These are phyloP conservation scores for Dioctria rufipes DNA, from an alignment of 2,888 invertebrate species.

Conservation along the genomic window DNA sequence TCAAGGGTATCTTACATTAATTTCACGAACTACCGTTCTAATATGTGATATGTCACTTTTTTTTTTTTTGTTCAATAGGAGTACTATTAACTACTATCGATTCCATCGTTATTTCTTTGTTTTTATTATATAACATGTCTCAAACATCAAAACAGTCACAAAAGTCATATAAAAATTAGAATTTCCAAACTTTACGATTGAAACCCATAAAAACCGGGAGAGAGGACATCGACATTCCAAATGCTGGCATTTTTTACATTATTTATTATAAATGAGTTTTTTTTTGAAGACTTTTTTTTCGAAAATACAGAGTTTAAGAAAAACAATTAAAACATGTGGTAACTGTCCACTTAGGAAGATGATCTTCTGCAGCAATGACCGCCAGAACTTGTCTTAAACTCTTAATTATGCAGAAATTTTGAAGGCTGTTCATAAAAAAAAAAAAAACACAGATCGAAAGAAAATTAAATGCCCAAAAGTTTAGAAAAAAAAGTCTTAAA, in stretches of 20 bases:
- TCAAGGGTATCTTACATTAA: too few species aligned
- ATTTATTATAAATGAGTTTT: background rate
- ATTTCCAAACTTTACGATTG: too few species aligned
- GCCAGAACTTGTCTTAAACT: conserved; percentile 17
- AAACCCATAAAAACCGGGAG: background rate
- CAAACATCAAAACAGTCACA: too few species aligned
- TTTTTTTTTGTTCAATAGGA: too few species aligned
- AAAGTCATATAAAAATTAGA: too few species aligned
- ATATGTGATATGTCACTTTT: too few species aligned
- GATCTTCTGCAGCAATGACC: conserved; percentile 18
- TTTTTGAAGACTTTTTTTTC: background rate
- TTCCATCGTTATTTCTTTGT: background rate
- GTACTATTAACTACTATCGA: background rate
- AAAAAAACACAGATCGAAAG: background rate
- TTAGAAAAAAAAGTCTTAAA: conserved; percentile 18
- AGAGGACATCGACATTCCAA: conserved; percentile 4
- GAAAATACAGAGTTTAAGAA: background rate
- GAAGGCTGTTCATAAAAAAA: conserved; percentile 11
- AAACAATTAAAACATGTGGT: conserved; percentile 36
- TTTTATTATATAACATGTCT: background rate
- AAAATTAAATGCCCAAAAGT: conserved; percentile 23
- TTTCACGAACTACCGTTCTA: too few species aligned
- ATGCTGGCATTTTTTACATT: background rate
- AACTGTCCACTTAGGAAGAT: conserved; percentile 26
- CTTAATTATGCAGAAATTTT: conserved; percentile 22